A percentile compares a stretch with the other conserved stretches of the same genome.
These are phyloP conservation scores for Pachypanchax playfairii DNA, from an alignment of 2,113 vertebrate species.

Conservation along the genomic window DNA sequence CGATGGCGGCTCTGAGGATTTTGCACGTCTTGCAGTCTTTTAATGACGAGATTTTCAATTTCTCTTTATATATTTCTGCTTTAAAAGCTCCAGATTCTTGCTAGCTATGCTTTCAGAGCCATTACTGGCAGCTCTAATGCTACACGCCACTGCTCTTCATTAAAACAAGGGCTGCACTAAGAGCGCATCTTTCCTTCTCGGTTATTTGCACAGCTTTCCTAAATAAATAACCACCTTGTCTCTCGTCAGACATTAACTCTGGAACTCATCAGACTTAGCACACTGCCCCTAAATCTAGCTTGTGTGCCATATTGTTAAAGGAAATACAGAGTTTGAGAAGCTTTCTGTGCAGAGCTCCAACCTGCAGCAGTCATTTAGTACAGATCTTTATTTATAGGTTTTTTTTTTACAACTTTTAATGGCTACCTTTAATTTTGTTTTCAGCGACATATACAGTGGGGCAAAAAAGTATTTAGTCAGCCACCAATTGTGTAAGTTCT, in stretches of 20 bases:
- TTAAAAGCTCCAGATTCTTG: slow-evolving; percentile 10
- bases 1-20: slow-evolving; percentile 25
- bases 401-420: neutral
- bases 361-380: slow-evolving; percentile 21
- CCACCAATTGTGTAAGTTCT: no score
- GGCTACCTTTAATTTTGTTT: no score
- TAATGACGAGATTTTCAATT: slow-evolving; percentile 1
- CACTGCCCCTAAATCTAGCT: slow-evolving; percentile 20
- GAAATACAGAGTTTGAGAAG: slow-evolving; percentile 52
- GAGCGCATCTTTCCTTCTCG: slow-evolving; percentile 38
- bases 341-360: slow-evolving; percentile 17
- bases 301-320: slow-evolving; percentile 43
- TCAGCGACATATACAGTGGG: no score
- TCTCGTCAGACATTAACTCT: slow-evolving; percentile 52
- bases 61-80: neutral
- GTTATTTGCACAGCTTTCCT: slow-evolving; percentile 61
- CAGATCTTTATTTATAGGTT: slow-evolving; percentile 19
- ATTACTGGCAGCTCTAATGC: slow-evolving; percentile 4
- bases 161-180: slow-evolving; percentile 32
- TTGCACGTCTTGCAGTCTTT: slow-evolving; percentile 8
- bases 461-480: no score
- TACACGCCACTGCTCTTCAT: slow-evolving; percentile 14
- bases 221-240: slow-evolving; percentile 55
- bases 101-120: slow-evolving; percentile 1
- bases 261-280: slow-evolving; percentile 60